Conservation (phyloP, 1,140 invertebrate species). For the Globodera rostochiensis region DNA sequence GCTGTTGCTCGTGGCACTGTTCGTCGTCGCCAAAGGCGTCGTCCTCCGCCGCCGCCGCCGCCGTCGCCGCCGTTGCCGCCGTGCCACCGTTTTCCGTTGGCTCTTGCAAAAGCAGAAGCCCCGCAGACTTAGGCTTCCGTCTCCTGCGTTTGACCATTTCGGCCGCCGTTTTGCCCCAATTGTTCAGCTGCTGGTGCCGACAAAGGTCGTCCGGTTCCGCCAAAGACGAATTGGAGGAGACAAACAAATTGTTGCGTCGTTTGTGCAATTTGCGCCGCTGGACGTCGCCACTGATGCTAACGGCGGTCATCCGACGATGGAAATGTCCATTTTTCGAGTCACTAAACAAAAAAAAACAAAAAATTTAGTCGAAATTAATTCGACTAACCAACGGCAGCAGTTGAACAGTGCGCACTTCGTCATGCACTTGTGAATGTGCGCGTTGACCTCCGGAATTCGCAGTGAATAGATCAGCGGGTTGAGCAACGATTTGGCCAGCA, state of each 20-base stretch:
- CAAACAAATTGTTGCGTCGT: not conserved
- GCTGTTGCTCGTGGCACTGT: not conserved
- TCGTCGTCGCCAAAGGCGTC: not conserved
- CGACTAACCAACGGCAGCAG: not conserved
- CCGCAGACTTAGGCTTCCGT: not conserved
- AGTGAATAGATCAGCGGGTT: conserved; percentile 58
- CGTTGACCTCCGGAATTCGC: conserved; percentile 52
- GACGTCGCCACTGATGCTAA: not conserved
- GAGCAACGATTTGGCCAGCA: conserved; percentile 53
- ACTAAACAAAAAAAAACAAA: not conserved
- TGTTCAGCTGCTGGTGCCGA: not conserved
- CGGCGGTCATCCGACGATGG: not conserved
- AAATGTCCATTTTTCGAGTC: not conserved
- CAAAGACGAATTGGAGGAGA: not conserved
- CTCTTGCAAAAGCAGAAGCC: not conserved
- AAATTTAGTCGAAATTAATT: not conserved
- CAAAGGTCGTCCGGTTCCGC: not conserved
- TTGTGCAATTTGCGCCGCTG: not conserved
- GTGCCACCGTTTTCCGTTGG: not conserved
- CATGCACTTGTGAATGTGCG: not conserved
- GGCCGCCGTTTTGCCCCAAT: not conserved
- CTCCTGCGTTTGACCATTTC: not conserved
- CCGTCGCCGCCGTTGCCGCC: no score
- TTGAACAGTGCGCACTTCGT: not conserved
- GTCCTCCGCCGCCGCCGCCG: not conserved